Evolutionary conservation across 2,113 vertebrate species (phyloP), one percentile per base, ranked within the genome.

Genomic region (Serinus canaria): DNA sequence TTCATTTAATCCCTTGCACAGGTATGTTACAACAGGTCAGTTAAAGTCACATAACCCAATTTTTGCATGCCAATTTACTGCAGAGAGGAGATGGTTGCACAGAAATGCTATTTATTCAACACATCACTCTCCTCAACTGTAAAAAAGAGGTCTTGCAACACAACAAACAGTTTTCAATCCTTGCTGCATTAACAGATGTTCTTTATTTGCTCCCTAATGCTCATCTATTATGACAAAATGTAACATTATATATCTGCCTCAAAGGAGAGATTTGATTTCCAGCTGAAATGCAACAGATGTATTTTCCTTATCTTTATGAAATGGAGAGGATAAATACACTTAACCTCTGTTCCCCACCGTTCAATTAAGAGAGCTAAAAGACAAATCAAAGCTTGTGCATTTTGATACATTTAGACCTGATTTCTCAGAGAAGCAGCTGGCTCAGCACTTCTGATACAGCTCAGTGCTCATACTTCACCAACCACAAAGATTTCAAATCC

Each of bases 231-330:
- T 1, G n/a, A 90, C 46, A 88, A 90, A 88, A 80, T 58, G 79
- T 55, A 92, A 93, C 72, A 39, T 30, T 83, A 92, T 85, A 76
- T 35, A 46, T 70, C 53, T 50, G 67, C 49, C 85, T 86, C 94
- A 76, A 86, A 83, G 72, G 85, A 92, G 63, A 74, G 39, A 88
- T 69, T 58, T 83, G 23, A 92, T 90, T 76, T 92, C 67, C 83
- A 93, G 33, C 50, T 88, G 63, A 88, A 86, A 83, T 37, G 62
- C n/a, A 86, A 58, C 8, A 47, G 63, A 90, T 66, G 0, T 69
- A 50, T 90, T 93, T 83, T 70, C 79, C 1, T 1, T 83, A 77
- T 92, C 79, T 88, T 95, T 77, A 94, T 70, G 85, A 88, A 94
- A 85, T 31, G 11, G 66, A 94, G 82, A 94, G 10, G 27, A 88